Evolutionary conservation across 2,113 vertebrate genomes (phyloP), one percentile per base, ranked within the genome.

Genomic region (Gallinago jamesoni): DNA sequence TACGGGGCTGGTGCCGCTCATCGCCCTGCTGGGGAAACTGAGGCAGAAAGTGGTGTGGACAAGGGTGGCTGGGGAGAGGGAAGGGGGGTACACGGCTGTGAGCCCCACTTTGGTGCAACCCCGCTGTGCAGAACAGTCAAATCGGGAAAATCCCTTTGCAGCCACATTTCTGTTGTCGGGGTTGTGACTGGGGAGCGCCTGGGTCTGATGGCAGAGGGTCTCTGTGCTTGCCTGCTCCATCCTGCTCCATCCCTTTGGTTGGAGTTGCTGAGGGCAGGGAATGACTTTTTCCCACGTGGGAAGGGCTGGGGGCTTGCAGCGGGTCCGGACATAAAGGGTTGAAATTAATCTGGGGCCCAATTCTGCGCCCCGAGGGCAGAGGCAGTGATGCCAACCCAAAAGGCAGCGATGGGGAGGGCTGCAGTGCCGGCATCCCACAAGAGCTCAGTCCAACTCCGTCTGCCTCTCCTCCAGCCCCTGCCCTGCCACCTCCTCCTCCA

Each of bases 111-210:
- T 28, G 47, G 50, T 30, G 59, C 27, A 31, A 2, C 7, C 23
- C 22, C 2, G 0, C 2, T 1, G 5, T 10, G 45, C 30, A 41
- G 63, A 48, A 10, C 3, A 1, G 10, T 10, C 27, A 57, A 67
- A 85, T 8, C 39, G 16, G 47, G 64, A 7, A 19, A 45, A 64
- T 25, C 59, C 50, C 7, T 31, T 1, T n/a, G 43, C 45, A 30
- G 27, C 28, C 25, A 1, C 18, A 1, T 56, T 50, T 50, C 48
- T 53, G 59, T 5, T 18, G 9, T 1, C 0, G 1, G 48, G 31
- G 7, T 3, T 37, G 62, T 5, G 12, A 23, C 5, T 0, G 0
- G 37, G 14, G 30, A 2, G 24, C 5, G 21, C 33, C 24, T 19
- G 16, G 27, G 31, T 2, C 68, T 18, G 57, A 15, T 19, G 33